phyloP scores from a whole-genome alignment of 35 echinoderm and acorn worm species.

The Heliocidaris erythrogramma region DNA sequence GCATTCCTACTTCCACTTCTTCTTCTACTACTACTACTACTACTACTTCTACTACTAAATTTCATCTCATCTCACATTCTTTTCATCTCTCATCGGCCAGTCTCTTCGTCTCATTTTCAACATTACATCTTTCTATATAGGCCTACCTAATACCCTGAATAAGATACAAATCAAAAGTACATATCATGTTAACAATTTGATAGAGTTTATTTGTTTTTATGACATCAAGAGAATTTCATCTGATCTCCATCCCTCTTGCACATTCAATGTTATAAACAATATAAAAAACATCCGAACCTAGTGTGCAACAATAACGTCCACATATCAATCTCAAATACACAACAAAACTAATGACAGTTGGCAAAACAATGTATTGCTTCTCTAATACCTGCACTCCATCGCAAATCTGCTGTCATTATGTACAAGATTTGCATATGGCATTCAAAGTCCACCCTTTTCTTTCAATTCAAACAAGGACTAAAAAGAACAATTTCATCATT shows the following conservation, averaged over 20 bases:
- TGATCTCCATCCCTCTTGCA: not conserved
- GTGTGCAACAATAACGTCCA: not conserved
- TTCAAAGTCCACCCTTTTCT: not conserved
- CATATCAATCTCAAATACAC: not conserved
- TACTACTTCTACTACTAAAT: too few species aligned
- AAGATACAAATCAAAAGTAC: not conserved
- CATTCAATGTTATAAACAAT: constrained; percentile 7
- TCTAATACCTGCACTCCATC: not conserved
- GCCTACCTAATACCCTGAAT: not conserved
- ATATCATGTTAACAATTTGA: not conserved
- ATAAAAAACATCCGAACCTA: not conserved
- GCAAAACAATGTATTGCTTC: not conserved
- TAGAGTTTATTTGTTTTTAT: constrained; percentile 5
- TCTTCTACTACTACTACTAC: too few species aligned
- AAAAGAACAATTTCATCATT: not conserved
- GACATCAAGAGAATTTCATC: not conserved
- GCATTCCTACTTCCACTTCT: too few species aligned
- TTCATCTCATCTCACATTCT: too few species aligned
- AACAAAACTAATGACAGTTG: not conserved
- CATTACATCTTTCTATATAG: too few species aligned
- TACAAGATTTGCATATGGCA: not conserved
- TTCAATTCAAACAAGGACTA: not conserved
- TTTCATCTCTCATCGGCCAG: too few species aligned
- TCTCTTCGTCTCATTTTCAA: too few species aligned
- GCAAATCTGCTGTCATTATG: not conserved